Evolutionary conservation across 2,113 vertebrate genomes (phyloP).

Genomic region (Eolophus roseicapilla): DNA sequence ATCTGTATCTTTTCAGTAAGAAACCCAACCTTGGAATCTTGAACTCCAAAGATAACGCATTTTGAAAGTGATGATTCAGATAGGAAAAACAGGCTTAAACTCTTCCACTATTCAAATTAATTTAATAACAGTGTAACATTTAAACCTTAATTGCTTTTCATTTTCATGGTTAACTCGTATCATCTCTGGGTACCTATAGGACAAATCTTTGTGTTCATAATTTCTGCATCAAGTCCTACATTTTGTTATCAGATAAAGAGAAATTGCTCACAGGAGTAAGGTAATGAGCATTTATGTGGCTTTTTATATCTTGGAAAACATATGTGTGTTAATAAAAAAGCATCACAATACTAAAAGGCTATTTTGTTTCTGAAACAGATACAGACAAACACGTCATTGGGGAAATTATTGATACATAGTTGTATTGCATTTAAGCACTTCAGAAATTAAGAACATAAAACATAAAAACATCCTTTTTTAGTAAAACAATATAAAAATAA

Average conservation of each 20-base stretch:
- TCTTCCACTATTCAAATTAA: neutral
- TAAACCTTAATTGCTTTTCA: neutral
- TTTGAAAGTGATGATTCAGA: neutral
- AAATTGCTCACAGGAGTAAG: neutral
- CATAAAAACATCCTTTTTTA: neutral
- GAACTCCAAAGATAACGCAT: neutral
- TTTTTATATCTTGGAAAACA: neutral
- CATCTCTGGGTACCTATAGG: neutral
- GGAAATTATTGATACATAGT: neutral
- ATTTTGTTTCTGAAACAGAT: neutral
- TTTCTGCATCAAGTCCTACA: neutral
- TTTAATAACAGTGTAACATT: neutral
- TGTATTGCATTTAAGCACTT: neutral
- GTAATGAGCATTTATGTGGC: neutral
- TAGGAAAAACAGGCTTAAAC: neutral
- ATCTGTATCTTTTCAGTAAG: neutral
- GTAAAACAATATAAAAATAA: neutral
- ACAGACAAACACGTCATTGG: neutral
- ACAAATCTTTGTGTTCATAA: neutral
- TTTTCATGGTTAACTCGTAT: neutral
- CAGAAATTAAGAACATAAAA: neutral
- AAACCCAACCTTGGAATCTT: neutral
- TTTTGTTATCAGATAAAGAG: neutral
- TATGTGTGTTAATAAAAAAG: neutral
- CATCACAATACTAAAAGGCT: neutral